phyloP scores from a whole-genome alignment of 2,888 invertebrate genomes.

The Noctua comes region DNA sequence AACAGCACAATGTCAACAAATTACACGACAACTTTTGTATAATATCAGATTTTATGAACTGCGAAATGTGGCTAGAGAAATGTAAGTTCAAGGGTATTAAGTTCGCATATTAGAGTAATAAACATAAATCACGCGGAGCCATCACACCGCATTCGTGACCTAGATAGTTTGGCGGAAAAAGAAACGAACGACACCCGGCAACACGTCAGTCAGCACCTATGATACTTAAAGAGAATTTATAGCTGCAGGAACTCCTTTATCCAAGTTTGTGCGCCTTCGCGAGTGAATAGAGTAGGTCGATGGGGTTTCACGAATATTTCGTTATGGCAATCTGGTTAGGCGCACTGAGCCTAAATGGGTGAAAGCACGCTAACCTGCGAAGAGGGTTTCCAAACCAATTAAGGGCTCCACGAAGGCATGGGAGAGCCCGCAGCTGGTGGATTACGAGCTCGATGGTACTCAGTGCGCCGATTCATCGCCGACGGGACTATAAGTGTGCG shows the following conservation, averaged over 20 bases:
- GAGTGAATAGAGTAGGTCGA: conserved; percentile 79
- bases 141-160: conserved; percentile 74
- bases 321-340: conserved; percentile 89
- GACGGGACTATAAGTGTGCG: conserved; percentile 78
- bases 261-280: conserved; percentile 75
- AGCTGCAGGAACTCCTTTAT: conserved; percentile 73
- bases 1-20: conserved; percentile 72
- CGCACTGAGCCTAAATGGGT: conserved; percentile 85
- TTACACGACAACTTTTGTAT: conserved; percentile 76
- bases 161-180: conserved; percentile 69
- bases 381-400: conserved; percentile 90
- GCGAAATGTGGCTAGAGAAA: conserved; percentile 71
- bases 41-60: conserved; percentile 74
- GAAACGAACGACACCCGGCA: conserved; percentile 75
- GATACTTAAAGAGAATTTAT: conserved; percentile 81
- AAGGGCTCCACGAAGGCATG: conserved; percentile 89
- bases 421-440: conserved; percentile 86
- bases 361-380: conserved; percentile 86
- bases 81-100: conserved; percentile 71
- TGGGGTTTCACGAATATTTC: conserved; percentile 86
- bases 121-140: conserved; percentile 68
- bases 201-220: conserved; percentile 81
- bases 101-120: conserved; percentile 57
- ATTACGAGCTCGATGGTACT: conserved; percentile 89
- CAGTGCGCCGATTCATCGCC: conserved; percentile 82